These are phyloP conservation scores for Aldabrachelys gigantea DNA, from an alignment of 2,113 vertebrate genomes.

Conservation along the genomic window DNA sequence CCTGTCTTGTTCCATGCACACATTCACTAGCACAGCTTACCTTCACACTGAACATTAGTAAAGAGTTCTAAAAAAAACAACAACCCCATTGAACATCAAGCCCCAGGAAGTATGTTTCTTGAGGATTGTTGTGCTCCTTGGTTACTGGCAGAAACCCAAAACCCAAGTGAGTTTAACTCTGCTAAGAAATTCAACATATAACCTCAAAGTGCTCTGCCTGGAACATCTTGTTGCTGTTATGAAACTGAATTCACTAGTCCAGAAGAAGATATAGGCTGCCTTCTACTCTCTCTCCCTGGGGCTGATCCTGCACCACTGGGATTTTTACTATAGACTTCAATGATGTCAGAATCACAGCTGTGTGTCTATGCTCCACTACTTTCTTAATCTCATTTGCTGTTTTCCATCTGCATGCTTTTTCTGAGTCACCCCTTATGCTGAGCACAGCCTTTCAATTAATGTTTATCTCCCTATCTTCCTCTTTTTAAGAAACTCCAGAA, in stretches of 20 bases:
- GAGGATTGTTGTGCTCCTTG: not conserved
- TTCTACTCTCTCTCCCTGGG: not conserved
- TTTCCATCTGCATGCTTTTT: not conserved
- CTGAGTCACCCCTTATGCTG: not conserved
- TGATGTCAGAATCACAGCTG: not conserved
- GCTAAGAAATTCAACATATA: not conserved
- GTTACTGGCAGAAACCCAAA: not conserved
- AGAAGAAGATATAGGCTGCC: not conserved
- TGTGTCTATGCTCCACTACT: slow-evolving; percentile 5
- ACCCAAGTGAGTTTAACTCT: not conserved
- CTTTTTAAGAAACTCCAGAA: not conserved
- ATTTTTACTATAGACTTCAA: not conserved
- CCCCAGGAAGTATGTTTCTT: not conserved
- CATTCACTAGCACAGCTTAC: not conserved
- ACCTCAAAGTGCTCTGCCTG: not conserved
- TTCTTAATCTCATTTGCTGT: not conserved
- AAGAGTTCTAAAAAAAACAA: not conserved
- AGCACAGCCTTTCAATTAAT: not conserved
- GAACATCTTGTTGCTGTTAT: not conserved
- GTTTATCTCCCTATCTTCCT: not conserved
- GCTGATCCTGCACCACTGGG: not conserved
- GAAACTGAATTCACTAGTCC: not conserved
- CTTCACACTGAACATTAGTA: not conserved
- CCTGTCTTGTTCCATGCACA: not conserved
- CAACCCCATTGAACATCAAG: not conserved